These are phyloP conservation scores for Euphonia xanthogaster DNA, from an alignment of 2,797 vertebrate species.

Conservation along the genomic window DNA sequence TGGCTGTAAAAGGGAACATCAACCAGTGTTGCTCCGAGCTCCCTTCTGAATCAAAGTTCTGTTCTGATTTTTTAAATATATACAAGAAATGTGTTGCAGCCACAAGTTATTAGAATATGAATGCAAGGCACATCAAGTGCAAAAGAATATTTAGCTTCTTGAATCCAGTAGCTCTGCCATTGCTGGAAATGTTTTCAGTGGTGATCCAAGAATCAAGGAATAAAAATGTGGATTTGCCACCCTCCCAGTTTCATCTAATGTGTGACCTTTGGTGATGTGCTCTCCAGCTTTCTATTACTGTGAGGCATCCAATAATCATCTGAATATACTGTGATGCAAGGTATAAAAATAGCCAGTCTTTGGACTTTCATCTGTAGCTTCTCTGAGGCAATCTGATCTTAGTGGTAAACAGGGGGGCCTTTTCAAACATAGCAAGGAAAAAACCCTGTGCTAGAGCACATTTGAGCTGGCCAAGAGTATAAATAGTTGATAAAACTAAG, in stretches of 20 bases:
- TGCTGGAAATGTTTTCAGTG: background rate
- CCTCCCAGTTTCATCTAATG: background rate
- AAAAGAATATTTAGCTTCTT: background rate
- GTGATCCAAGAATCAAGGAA: background rate
- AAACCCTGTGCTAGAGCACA: background rate
- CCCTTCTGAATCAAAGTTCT: background rate
- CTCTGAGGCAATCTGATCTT: background rate
- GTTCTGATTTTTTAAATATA: background rate
- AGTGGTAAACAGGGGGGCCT: background rate
- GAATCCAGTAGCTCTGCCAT: background rate
- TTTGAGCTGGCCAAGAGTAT: background rate
- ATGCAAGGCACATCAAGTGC: background rate
- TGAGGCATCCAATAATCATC: background rate
- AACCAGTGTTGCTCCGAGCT: background rate
- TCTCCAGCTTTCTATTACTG: background rate
- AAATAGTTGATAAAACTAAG: background rate
- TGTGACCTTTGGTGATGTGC: background rate
- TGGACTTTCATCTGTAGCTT: background rate
- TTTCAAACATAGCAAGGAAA: background rate
- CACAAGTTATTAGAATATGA: background rate
- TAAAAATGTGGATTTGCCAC: background rate
- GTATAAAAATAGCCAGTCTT: constrained; percentile 13
- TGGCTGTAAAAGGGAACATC: background rate
- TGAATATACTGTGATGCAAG: background rate
- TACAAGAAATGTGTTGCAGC: background rate